phyloP scores from a whole-genome alignment of 1,140 invertebrate genomes.

The Reticulitermes speratus region DNA sequence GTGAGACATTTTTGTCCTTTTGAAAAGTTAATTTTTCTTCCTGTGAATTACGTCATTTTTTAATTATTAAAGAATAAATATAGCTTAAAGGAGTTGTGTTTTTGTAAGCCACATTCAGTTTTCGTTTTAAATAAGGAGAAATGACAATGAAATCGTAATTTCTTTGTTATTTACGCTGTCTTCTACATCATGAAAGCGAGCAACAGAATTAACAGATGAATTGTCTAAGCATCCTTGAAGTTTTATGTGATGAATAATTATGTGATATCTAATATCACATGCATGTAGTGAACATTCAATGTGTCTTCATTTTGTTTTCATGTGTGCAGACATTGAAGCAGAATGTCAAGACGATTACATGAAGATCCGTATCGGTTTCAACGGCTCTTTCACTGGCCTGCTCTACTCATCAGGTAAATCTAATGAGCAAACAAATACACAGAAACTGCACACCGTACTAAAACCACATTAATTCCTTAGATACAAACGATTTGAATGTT shows the following conservation, averaged over 20 bases:
- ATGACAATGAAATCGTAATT: neutral
- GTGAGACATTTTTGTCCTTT: too few relatives aligned
- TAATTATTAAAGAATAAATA: too few relatives aligned
- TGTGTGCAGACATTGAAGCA: constrained; percentile 81
- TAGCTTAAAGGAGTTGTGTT: too few relatives aligned
- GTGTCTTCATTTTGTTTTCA: constrained; percentile 40
- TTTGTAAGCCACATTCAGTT: too few relatives aligned
- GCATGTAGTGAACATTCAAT: constrained; percentile 48
- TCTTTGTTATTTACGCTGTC: neutral
- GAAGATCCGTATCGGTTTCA: constrained; percentile 89
- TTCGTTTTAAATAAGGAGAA: too few relatives aligned
- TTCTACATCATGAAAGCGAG: neutral
- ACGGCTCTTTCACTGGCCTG: constrained; percentile 84
- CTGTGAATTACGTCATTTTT: too few relatives aligned
- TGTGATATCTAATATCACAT: constrained; percentile 40
- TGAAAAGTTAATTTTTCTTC: too few relatives aligned
- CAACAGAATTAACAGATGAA: constrained; percentile 46
- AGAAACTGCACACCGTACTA: too few relatives aligned
- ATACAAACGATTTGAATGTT: too few relatives aligned
- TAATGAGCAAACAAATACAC: too few relatives aligned
- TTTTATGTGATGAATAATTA: constrained; percentile 32
- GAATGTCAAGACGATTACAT: constrained; percentile 95
- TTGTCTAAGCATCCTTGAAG: constrained; percentile 38
- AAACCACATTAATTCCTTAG: too few relatives aligned
- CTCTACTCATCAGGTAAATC: constrained; percentile 77